These are phyloP conservation scores for Conus betulinus DNA, from an alignment of 1,140 invertebrate species.

Conservation along the genomic window DNA sequence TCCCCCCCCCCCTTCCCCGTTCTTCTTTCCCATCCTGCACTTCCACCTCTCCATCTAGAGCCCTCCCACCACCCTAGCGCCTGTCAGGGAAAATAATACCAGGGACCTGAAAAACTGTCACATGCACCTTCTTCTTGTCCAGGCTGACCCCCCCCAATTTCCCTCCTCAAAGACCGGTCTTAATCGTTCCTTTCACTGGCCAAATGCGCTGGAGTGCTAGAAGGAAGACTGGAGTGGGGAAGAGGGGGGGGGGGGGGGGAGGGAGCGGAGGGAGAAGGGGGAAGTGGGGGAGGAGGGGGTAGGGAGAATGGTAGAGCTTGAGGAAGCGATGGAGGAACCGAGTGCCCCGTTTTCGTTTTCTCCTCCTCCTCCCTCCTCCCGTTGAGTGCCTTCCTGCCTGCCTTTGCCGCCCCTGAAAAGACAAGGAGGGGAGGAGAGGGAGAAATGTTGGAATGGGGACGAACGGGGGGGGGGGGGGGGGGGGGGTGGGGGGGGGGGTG, in stretches of 20 bases:
- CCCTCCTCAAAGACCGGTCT: constrained; percentile 1
- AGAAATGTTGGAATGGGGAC: too few relatives aligned
- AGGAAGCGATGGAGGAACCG: background rate
- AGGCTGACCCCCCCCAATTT: background rate
- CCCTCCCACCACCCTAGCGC: background rate
- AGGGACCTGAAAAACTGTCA: background rate
- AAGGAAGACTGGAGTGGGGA: too few relatives aligned
- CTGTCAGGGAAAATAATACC: background rate
- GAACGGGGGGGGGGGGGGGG: too few relatives aligned
- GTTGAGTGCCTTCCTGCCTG: too few relatives aligned
- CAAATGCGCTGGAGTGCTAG: background rate
- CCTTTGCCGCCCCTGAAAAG: too few relatives aligned
- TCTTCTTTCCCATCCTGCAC: background rate
- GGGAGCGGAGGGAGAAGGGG: too few relatives aligned
- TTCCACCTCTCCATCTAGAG: background rate
- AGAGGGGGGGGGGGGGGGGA: too few relatives aligned
- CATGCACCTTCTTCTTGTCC: background rate
- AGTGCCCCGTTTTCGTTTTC: too few relatives aligned
- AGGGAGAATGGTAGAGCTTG: background rate
- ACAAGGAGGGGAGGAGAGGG: too few relatives aligned
- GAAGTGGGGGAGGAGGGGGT: too few relatives aligned
- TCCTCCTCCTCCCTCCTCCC: too few relatives aligned
- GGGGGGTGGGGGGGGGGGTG: too few relatives aligned
- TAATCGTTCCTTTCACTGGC: background rate
- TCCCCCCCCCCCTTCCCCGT: background rate